Percentiles rank a stretch among this genome's conserved stretches.
These are phyloP conservation scores for Diadumene lineata DNA, from an alignment of 92 coral and sea anemone genomes.

Conservation along the genomic window DNA sequence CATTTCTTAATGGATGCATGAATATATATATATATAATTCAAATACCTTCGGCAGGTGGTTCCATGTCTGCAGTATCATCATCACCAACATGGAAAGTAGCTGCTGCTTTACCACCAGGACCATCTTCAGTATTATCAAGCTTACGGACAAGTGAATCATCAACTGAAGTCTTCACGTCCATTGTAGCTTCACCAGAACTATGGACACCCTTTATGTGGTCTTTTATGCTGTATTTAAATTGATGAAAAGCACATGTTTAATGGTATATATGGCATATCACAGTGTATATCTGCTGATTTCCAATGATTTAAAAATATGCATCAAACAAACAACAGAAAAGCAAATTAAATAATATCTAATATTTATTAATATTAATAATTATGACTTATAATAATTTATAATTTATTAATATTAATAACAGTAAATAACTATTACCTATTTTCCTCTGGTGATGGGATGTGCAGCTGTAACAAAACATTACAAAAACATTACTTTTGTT, in stretches of 20 bases:
- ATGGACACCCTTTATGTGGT: constrained; percentile 12
- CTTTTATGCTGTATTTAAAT: background rate
- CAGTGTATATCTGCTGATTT: too few relatives aligned
- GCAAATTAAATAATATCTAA: too few relatives aligned
- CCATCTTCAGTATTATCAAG: too few relatives aligned
- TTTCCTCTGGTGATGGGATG: constrained; percentile 19
- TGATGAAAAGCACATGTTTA: background rate
- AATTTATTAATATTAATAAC: too few relatives aligned
- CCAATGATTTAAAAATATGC: too few relatives aligned
- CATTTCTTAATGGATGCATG: too few relatives aligned
- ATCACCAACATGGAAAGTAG: background rate
- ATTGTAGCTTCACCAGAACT: constrained; percentile 16
- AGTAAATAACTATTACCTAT: background rate
- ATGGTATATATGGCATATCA: too few relatives aligned
- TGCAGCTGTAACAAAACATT: background rate
- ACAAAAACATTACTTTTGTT: background rate
- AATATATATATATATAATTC: too few relatives aligned
- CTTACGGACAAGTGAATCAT: background rate
- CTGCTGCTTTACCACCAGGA: background rate
- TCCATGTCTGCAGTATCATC: constrained; percentile 37
- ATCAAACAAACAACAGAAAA: too few relatives aligned
- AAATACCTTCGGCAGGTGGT: constrained; percentile 55
- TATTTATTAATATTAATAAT: too few relatives aligned
- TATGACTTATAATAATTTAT: too few relatives aligned
- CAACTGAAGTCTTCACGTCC: constrained; percentile 10